A percentile compares a stretch with the other conserved stretches of the same genome.
These are phyloP conservation scores for Cryptotis parvus DNA, from an alignment of 2,113 vertebrate genomes.

Conservation along the genomic window DNA sequence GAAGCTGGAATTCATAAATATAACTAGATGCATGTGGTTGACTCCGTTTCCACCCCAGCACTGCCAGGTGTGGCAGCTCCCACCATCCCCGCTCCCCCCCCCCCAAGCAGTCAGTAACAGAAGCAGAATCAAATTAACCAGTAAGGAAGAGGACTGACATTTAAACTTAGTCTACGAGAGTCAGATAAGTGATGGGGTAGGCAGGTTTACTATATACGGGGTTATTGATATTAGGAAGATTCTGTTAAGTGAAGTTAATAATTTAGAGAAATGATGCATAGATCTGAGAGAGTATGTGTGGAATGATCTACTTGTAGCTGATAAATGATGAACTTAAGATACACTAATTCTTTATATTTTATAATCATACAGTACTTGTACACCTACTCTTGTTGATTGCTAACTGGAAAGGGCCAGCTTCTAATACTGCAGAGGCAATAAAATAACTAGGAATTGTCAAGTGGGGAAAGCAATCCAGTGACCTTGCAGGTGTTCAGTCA, in stretches of 20 bases:
- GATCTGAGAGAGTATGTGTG: neutral
- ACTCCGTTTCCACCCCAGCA: too few relatives aligned
- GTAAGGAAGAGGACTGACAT: slow-evolving; percentile 17
- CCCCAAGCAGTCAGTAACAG: neutral
- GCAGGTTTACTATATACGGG: neutral
- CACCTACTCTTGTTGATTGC: neutral
- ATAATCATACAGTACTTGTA: slow-evolving; percentile 22
- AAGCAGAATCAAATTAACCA: slow-evolving; percentile 2
- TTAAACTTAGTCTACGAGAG: slow-evolving; percentile 1
- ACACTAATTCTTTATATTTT: slow-evolving; percentile 21
- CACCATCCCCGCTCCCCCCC: neutral
- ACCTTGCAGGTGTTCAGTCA: neutral
- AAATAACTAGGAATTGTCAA: neutral
- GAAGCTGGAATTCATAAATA: too few relatives aligned
- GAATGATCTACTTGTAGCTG: slow-evolving; percentile 29
- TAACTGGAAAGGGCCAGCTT: slow-evolving; percentile 6
- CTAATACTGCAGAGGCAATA: slow-evolving; percentile 7
- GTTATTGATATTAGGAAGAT: neutral
- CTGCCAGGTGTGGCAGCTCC: neutral
- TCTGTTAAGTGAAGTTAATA: neutral
- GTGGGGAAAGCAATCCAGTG: neutral
- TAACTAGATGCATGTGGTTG: too few relatives aligned
- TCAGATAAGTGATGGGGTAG: slow-evolving; percentile 5
- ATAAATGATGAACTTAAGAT: slow-evolving; percentile 45
- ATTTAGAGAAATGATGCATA: slow-evolving; percentile 10